Evolutionary conservation across 2,888 invertebrate species (phyloP).

Genomic region (Rotaria macrura): DNA sequence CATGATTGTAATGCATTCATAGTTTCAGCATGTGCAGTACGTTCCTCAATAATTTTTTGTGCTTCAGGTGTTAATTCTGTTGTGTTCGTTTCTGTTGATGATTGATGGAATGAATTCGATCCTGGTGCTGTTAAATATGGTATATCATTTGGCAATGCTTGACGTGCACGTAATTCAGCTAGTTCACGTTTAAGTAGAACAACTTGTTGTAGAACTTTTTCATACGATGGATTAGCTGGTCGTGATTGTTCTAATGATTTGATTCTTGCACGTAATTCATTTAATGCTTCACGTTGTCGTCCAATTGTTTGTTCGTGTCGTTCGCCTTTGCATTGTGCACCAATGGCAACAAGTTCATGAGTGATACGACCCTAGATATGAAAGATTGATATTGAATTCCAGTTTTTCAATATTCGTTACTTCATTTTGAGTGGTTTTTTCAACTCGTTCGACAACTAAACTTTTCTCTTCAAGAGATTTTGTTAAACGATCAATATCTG

Average conservation of each 20-base stretch:
- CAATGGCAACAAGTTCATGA: conserved; percentile 46
- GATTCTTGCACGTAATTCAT: conserved; percentile 44
- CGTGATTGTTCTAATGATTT: conserved; percentile 43
- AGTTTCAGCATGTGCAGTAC: conserved; percentile 45
- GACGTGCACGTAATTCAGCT: conserved; percentile 45
- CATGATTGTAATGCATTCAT: conserved; percentile 45
- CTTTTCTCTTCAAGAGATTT: background rate
- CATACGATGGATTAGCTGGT: conserved; percentile 41
- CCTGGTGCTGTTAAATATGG: background rate
- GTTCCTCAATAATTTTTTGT: conserved; percentile 37
- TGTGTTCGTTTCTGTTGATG: background rate
- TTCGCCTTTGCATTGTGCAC: conserved; percentile 49
- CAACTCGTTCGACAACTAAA: background rate
- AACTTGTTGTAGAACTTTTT: conserved; percentile 46
- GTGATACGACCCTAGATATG: conserved; percentile 38
- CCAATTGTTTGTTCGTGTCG: conserved; percentile 47
- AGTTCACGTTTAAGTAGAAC: conserved; percentile 48
- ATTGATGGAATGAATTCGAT: background rate
- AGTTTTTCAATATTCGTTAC: background rate
- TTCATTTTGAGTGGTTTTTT: background rate
- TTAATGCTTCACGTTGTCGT: conserved; percentile 47
- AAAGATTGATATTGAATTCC: no score
- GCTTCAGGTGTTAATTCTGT: background rate
- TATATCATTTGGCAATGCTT: conserved; percentile 36
- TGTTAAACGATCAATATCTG: background rate